Base-by-base conservation (phyloP, 2,113 vertebrate species). In the Chionodraco myersi region DNA sequence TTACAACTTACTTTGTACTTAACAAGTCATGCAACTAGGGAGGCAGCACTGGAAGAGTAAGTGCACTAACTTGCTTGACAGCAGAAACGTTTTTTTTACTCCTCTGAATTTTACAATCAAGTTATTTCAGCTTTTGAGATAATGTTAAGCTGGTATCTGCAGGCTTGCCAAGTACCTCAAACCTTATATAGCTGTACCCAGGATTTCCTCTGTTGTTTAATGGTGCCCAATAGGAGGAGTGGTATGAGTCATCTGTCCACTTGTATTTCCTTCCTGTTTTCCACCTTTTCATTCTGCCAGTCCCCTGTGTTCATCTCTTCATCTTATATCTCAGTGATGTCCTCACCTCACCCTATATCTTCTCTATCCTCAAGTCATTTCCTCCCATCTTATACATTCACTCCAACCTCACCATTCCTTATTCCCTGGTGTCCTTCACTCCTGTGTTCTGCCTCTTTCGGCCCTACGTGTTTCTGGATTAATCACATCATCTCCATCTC, bases 401-500 rank as follows among this genome's bases (percentile, higher is more conserved):
- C 36, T 6, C 36, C 36, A 41, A 41, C 36, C 5, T 41, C 36
- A 41, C 36, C 36, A 41, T 41, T 41, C 41, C 13, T 21, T 69
- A 47, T 9, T 13, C 13, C 12, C 21, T n/a, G 47, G 67, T 48
- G 54, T 76, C 23, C 58, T 56, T 57, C 36, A 41, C 36, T 76
- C 51, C 67, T 59, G 63, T 64, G 77, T 65, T 84, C 70, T 51
- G 65, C 10, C 67, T 75, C 71, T 62, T 66, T 63, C 65, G n/a
- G 75, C 51, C 23, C 54, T 66, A 53, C n/a, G 2, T 86, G 79
- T 86, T 82, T 69, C 73, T 84, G 57, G 72, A 83, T 91, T 90
- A 88, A 92, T 92, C 85, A 86, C 45, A 65, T 76, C 77, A 85
- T 91, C 78, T 84, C 76, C 71, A 77, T 89, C 75, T 88, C 16